phyloP scores from a whole-genome alignment of 2,113 vertebrate species.

The Malurus alboscapulatus region DNA sequence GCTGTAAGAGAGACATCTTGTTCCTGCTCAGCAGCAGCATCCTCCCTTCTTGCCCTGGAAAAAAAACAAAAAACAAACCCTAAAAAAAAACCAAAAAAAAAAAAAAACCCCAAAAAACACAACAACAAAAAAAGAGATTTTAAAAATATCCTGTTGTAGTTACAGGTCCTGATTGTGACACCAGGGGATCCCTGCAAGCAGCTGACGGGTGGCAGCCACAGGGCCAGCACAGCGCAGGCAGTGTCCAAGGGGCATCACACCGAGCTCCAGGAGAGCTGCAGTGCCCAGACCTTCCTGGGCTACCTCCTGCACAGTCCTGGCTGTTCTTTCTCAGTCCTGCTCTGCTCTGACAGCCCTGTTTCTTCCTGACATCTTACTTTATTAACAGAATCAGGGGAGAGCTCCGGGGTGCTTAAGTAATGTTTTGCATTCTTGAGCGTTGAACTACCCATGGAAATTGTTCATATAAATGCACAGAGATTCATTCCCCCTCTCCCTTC shows the following conservation, averaged over 20 bases:
- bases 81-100: not conserved
- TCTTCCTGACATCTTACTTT: not conserved
- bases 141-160: not conserved
- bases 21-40: not conserved
- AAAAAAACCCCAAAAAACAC: not conserved
- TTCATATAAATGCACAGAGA: not conserved
- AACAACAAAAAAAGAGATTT: not conserved
- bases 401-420: not conserved
- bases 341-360: not conserved
- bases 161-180: not conserved
- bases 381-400: not conserved
- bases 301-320: not conserved
- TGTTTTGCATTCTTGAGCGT: not conserved
- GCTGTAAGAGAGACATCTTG: not conserved
- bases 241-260: rapidly evolving
- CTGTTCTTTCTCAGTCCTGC: too few relatives aligned
- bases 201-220: not conserved
- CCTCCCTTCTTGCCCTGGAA: not conserved
- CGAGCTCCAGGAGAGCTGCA: not conserved
- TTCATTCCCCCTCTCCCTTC: not conserved
- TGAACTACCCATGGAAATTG: not conserved
- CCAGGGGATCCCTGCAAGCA: not conserved
- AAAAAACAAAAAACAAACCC: not conserved
- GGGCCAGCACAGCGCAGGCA: rapidly evolving
- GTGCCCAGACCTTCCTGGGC: not conserved